These are phyloP conservation scores for Mellilla xanthometata DNA, from an alignment of 2,888 invertebrate genomes.

Conservation along the genomic window DNA sequence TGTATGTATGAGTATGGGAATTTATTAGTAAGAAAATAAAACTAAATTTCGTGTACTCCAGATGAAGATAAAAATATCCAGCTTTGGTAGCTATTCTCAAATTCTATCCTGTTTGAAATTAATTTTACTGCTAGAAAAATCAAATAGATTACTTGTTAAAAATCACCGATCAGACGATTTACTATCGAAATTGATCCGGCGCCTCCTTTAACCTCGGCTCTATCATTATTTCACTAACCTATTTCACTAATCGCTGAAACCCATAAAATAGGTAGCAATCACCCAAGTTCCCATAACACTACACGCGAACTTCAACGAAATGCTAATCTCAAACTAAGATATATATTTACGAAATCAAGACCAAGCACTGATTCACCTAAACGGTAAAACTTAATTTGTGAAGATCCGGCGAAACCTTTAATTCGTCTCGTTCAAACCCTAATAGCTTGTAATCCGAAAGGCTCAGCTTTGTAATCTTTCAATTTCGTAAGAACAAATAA, in stretches of 20 bases:
- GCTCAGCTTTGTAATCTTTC: constrained; percentile 56
- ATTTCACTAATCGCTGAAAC: constrained; percentile 10
- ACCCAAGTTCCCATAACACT: constrained; percentile 20
- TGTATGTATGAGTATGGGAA: too few species aligned
- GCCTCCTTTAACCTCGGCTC: not conserved
- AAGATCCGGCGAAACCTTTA: constrained; percentile 36
- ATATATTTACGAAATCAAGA: constrained; percentile 18
- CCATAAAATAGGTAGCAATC: constrained; percentile 9
- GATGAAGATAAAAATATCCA: too few species aligned
- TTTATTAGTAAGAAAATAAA: too few species aligned
- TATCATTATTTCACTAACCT: constrained; percentile 3
- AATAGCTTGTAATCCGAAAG: constrained; percentile 50
- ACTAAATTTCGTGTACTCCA: too few species aligned
- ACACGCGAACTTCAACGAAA: constrained; percentile 20
- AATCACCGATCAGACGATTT: too few species aligned
- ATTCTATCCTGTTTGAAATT: too few species aligned
- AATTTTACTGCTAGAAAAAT: too few species aligned
- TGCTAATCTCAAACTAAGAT: constrained; percentile 16
- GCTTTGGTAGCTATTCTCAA: too few species aligned
- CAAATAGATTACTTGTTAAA: too few species aligned
- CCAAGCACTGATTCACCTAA: constrained; percentile 40
- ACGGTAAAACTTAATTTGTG: constrained; percentile 24
- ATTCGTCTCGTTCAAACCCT: constrained; percentile 25
- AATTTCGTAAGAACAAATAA: constrained; percentile 60
- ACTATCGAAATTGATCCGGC: not conserved